phyloP scores from a whole-genome alignment of 2,888 invertebrate species.

The Carpatolechia fugitivella region DNA sequence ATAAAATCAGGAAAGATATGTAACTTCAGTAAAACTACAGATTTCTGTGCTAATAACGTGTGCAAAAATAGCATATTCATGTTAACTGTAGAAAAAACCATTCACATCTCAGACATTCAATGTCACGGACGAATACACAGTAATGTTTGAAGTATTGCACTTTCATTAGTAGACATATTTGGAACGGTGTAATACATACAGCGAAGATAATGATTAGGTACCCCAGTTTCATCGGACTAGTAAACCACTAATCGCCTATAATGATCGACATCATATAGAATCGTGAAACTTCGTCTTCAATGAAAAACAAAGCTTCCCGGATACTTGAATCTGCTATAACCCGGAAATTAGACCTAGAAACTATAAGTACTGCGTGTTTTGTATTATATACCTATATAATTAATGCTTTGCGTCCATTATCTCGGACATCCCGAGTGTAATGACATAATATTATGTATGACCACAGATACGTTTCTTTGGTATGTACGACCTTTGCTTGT shows the following conservation, averaged over 20 bases:
- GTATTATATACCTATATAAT: too few species aligned
- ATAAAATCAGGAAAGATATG: too few species aligned
- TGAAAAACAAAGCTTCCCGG: slow-evolving; percentile 9
- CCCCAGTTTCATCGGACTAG: slow-evolving; percentile 8
- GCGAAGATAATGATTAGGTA: slow-evolving; percentile 9
- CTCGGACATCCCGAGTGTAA: too few species aligned
- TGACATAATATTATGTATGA: too few species aligned
- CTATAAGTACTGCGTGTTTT: too few species aligned
- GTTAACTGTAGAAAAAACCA: background rate
- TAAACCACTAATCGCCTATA: slow-evolving; percentile 13
- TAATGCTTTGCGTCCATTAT: too few species aligned
- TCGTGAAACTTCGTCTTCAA: background rate
- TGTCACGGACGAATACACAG: background rate
- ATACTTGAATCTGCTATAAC: background rate
- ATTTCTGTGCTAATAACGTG: background rate
- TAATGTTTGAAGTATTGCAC: background rate
- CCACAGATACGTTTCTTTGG: too few species aligned
- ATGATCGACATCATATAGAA: slow-evolving; percentile 4
- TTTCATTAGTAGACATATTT: slow-evolving; percentile 9
- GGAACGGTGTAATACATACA: slow-evolving; percentile 9
- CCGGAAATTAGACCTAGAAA: background rate
- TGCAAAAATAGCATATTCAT: background rate
- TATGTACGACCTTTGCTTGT: background rate
- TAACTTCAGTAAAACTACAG: too few species aligned
- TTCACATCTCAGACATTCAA: background rate